Base-by-base conservation (phyloP, 1,140 invertebrate species). In the Melipona quadrifasciata region DNA sequence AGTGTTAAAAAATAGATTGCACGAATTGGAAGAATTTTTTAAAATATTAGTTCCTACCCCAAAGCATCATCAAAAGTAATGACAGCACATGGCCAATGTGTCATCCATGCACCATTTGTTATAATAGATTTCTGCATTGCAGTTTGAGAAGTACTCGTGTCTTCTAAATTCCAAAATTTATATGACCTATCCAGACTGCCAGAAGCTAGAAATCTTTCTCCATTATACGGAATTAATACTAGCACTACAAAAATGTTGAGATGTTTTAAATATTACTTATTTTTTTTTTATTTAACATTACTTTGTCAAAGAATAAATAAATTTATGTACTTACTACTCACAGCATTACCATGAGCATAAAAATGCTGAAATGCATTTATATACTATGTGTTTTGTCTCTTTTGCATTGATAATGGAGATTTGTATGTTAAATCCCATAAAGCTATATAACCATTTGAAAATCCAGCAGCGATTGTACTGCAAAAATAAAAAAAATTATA, bases 371-470 rank as follows among this genome's bases (percentile, higher is more conserved):
- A 94, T 17, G 94, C 89, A 86, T 93, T 92, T 53, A 95, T 58
- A 24, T 95, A 91, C 31, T 93, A 91, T 5, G 92, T 93, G 14
- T 94, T 89, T n/a, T 92, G 85, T 80, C 91, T 86, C 74, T 92
- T 92, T 19, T 86, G 90, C n/a, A 87, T 89, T 27, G 96, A 89
- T 19, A 97, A 84, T 14, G 95, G 94, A 6, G 96, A 96, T n/a
- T 94, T 92, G 8, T 91, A 92, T 16, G 88, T 92, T 2, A 97
- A 83, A 92, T 97, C 93, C 94, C 95, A 97, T 4, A 96, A 86
- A 11, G 96, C 96, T 10, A 96, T 94, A 12, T 95, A 95, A 11
- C 97, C 97, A 92, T 96, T 96, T 0, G 95, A 94, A 91, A 96
- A 97, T 16, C 96, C 96, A 47, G 95, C 96, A 53, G 95, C 94